These are phyloP conservation scores for Emydocephalus ijimae DNA, from an alignment of 2,113 vertebrate genomes.

Conservation along the genomic window DNA sequence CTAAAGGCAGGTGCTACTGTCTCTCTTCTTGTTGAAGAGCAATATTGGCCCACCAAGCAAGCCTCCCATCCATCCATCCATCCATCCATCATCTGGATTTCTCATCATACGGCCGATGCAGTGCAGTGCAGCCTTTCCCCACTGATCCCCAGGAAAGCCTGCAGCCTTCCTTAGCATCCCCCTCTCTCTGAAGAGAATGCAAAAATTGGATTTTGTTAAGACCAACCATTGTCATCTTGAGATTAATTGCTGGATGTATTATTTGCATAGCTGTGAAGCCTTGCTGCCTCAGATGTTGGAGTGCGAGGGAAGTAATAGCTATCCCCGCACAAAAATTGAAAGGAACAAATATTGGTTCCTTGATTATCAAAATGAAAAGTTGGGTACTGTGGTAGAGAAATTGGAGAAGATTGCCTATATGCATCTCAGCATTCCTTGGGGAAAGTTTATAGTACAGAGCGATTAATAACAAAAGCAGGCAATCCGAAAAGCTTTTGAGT, in stretches of 20 bases:
- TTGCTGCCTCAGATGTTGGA: background rate
- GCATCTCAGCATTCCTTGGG: slow-evolving; percentile 14
- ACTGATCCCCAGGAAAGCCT: background rate
- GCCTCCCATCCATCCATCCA: background rate
- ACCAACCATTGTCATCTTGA: background rate
- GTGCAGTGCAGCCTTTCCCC: background rate
- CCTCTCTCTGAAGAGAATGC: background rate
- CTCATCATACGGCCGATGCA: background rate
- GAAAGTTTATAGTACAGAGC: slow-evolving; percentile 33
- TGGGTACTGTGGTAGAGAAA: slow-evolving; percentile 17
- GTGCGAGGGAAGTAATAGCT: background rate
- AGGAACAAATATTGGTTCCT: background rate
- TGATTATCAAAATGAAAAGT: background rate
- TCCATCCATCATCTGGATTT: background rate
- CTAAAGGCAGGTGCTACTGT: background rate
- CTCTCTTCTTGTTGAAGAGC: background rate
- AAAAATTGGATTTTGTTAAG: background rate
- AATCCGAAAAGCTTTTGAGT: slow-evolving; percentile 10
- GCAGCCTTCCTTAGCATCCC: background rate
- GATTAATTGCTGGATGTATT: background rate
- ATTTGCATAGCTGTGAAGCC: slow-evolving; percentile 19
- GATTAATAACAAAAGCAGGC: slow-evolving; percentile 30
- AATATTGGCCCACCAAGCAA: slow-evolving; percentile 4
- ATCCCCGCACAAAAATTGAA: no score
- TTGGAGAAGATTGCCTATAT: background rate